phyloP scores from a whole-genome alignment of 2,888 invertebrate genomes.

The Diaphora mendica region DNA sequence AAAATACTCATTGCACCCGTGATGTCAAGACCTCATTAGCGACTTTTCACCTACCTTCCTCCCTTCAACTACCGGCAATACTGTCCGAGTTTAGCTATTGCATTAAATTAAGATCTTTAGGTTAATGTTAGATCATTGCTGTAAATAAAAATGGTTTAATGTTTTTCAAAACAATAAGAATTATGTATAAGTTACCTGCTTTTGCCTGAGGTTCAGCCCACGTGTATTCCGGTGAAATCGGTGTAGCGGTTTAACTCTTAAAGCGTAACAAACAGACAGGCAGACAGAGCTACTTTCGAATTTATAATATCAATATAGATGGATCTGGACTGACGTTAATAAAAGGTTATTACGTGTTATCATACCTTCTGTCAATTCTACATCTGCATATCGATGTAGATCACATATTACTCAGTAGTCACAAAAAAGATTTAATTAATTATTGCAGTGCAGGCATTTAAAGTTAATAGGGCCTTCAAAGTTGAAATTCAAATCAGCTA shows the following conservation, averaged over 20 bases:
- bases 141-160: too few species aligned
- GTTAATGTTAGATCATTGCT: background rate
- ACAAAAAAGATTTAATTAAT: background rate
- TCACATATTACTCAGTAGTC: background rate
- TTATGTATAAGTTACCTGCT: too few species aligned
- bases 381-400: background rate
- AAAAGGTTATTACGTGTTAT: background rate
- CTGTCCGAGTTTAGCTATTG: background rate
- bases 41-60: background rate
- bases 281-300: background rate
- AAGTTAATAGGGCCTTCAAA: background rate
- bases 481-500: conserved; percentile 9
- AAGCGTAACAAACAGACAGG: too few species aligned
- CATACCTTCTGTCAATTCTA: background rate
- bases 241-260: too few species aligned
- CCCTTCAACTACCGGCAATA: background rate
- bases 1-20: background rate
- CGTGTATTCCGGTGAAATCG: too few species aligned
- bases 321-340: background rate
- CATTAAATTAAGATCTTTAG: background rate
- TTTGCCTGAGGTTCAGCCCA: too few species aligned
- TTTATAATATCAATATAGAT: too few species aligned
- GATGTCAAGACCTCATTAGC: background rate
- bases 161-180: too few species aligned
- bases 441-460: background rate